phyloP scores from a whole-genome alignment of 2,888 invertebrate genomes.

The Brachypalpus laphriformis region DNA sequence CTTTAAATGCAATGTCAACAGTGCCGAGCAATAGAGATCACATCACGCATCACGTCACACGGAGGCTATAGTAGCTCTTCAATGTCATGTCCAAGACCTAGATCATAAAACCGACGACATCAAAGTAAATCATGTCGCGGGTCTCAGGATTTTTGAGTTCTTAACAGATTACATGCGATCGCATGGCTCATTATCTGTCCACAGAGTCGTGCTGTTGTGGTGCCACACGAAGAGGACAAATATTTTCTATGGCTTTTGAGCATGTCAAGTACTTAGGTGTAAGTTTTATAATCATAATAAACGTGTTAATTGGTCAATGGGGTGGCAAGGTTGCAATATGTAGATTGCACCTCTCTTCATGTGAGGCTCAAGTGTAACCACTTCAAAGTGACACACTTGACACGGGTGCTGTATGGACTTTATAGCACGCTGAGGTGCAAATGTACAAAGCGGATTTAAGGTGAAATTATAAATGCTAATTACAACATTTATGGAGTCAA shows the following conservation, averaged over 20 bases:
- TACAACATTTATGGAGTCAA: too few species aligned
- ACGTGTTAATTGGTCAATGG: constrained; percentile 59
- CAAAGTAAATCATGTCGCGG: constrained; percentile 48
- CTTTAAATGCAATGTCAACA: constrained; percentile 47
- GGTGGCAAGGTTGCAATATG: constrained; percentile 62
- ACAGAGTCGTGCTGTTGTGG: constrained; percentile 44
- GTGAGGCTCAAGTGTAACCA: constrained; percentile 44
- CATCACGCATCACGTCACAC: constrained; percentile 62
- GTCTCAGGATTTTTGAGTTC: constrained; percentile 49
- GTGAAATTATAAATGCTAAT: background rate
- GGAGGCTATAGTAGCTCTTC: constrained; percentile 60
- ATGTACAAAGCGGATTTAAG: background rate
- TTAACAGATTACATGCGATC: constrained; percentile 44
- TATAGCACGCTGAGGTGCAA: too few species aligned
- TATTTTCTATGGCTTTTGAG: constrained; percentile 17
- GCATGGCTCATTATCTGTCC: background rate
- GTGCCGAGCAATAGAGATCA: constrained; percentile 53
- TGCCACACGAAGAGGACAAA: constrained; percentile 43
- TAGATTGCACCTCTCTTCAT: constrained; percentile 48
- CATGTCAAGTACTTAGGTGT: constrained; percentile 33
- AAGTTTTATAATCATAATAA: constrained; percentile 20
- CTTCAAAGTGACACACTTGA: constrained; percentile 1
- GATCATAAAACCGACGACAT: constrained; percentile 57
- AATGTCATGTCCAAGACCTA: constrained; percentile 72
- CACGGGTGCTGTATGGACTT: constrained; percentile 32